phyloP scores from a whole-genome alignment of 2,888 invertebrate species.

The Nezara viridula region DNA sequence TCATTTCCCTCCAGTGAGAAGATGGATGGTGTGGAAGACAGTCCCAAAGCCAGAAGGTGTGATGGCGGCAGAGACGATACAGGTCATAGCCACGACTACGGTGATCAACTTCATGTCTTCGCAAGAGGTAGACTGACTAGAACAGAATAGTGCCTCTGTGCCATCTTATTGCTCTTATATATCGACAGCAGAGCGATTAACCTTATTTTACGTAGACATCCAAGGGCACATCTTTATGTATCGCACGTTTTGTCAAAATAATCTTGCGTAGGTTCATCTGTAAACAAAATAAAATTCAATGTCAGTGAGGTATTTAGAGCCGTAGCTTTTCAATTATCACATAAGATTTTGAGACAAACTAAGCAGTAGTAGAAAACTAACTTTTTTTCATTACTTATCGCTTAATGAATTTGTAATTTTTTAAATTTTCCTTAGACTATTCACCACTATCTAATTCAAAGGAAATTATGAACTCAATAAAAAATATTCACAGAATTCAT shows the following conservation, averaged over 20 bases:
- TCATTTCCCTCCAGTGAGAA: conserved; percentile 38
- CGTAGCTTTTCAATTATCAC: not conserved
- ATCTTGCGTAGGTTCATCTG: not conserved
- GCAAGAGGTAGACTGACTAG: too few species aligned
- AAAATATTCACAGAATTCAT: too few species aligned
- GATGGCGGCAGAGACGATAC: conserved; percentile 35
- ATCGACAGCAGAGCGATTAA: not conserved
- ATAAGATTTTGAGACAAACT: not conserved
- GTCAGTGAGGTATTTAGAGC: not conserved
- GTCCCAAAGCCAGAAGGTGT: not conserved
- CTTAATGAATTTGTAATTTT: too few species aligned
- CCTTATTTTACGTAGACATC: not conserved
- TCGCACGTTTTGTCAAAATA: not conserved
- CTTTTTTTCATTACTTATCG: not conserved
- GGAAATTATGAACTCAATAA: too few species aligned
- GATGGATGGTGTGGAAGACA: conserved; percentile 38
- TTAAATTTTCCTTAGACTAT: too few species aligned
- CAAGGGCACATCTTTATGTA: conserved; percentile 1
- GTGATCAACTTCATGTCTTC: conserved; percentile 2
- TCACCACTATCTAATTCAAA: too few species aligned
- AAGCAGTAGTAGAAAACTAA: not conserved
- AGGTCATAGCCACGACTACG: not conserved
- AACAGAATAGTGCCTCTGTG: not conserved
- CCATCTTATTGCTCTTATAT: not conserved
- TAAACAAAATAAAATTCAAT: not conserved